Evolutionary conservation across 1,140 invertebrate genomes (phyloP).

Genomic region (Sycophaga agraensis): DNA sequence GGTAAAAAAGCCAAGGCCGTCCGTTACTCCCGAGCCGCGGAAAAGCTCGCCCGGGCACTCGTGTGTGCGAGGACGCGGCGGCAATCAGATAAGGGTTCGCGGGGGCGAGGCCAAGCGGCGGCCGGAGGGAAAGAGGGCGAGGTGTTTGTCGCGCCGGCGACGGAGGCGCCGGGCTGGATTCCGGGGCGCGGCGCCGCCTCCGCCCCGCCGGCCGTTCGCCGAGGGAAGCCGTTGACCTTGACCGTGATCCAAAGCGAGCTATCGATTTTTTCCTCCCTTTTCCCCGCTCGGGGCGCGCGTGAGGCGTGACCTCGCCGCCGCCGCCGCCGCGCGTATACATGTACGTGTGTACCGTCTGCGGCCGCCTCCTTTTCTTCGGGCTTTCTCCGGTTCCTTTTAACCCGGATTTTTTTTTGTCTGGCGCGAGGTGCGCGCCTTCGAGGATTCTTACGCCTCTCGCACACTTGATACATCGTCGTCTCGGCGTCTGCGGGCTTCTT

Average conservation of each 20-base stretch:
- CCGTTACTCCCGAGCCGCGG: too few relatives aligned
- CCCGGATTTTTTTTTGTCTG: background rate
- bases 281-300: background rate
- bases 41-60: too few relatives aligned
- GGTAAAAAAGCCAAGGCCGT: too few relatives aligned
- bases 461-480: too few relatives aligned
- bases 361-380: too few relatives aligned
- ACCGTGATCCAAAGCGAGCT: conserved; percentile 46
- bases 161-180: too few relatives aligned
- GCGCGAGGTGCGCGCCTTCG: background rate
- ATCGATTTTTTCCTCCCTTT: conserved; percentile 40
- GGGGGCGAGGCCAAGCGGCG: too few relatives aligned
- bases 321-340: too few relatives aligned
- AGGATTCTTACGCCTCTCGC: background rate
- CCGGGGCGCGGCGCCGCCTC: background rate
- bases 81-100: conserved; percentile 12
- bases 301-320: background rate
- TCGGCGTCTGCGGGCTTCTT: too few relatives aligned
- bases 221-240: conserved; percentile 40
- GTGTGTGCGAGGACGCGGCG: background rate
- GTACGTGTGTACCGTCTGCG: too few relatives aligned
- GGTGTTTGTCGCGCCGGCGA: too few relatives aligned
- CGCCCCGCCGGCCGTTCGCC: background rate
- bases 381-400: background rate
- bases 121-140: too few relatives aligned